These are phyloP conservation scores for Diplolepis rosae DNA, from an alignment of 2,888 invertebrate species.

Conservation along the genomic window DNA sequence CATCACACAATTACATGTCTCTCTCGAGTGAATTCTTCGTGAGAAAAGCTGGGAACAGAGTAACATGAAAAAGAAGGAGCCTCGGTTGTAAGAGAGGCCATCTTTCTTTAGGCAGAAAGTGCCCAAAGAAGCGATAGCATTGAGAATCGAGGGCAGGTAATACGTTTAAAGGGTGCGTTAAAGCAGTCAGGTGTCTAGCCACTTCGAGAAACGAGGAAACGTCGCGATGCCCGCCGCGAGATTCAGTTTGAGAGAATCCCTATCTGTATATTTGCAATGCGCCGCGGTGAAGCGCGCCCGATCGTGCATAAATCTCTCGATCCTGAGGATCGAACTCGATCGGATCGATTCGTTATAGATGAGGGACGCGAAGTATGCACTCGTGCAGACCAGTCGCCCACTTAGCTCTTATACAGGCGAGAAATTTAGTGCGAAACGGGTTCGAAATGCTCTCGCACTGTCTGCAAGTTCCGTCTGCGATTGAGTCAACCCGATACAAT, in stretches of 20 bases:
- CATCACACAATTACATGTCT: background rate
- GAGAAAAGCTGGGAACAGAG: constrained; percentile 5
- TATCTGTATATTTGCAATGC: constrained; percentile 49
- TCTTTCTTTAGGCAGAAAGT: constrained; percentile 40
- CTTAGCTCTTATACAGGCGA: constrained; percentile 51
- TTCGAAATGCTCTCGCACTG: constrained; percentile 46
- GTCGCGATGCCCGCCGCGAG: constrained; percentile 56
- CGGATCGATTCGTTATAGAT: constrained; percentile 66
- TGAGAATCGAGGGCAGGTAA: constrained; percentile 53
- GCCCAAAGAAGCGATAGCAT: constrained; percentile 52
- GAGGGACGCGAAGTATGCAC: constrained; percentile 49
- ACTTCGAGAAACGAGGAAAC: constrained; percentile 58
- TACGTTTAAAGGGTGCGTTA: constrained; percentile 56
- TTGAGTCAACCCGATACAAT: constrained; percentile 50
- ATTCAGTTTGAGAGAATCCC: constrained; percentile 46
- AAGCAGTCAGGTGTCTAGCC: constrained; percentile 54
- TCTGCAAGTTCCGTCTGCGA: constrained; percentile 53
- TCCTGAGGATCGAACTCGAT: constrained; percentile 58
- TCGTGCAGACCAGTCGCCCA: constrained; percentile 43
- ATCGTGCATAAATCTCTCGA: constrained; percentile 63
- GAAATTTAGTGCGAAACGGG: constrained; percentile 52
- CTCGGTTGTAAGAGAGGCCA: constrained; percentile 16
- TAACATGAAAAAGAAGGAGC: background rate
- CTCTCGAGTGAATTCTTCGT: background rate
- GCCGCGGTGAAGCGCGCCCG: constrained; percentile 46